A percentile compares a stretch with the other conserved stretches of the same genome.
These are phyloP conservation scores for Platysteira castanea DNA, from an alignment of 2,113 vertebrate species.

Conservation along the genomic window DNA sequence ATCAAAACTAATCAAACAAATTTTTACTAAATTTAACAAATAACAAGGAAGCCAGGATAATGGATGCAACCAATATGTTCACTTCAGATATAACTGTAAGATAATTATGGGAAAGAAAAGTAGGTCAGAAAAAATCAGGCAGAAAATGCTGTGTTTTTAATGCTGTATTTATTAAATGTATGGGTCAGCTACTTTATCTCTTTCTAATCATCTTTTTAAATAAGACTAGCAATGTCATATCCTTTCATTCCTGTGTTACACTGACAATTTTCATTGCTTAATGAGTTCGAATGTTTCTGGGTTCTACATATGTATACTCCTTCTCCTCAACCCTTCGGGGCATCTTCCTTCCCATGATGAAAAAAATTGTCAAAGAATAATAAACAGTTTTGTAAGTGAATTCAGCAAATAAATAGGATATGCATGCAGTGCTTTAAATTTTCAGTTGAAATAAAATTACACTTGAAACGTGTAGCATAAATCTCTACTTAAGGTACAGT, in stretches of 20 bases:
- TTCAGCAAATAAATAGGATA: slow-evolving; percentile 7
- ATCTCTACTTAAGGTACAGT: not conserved
- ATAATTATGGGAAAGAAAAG: slow-evolving; percentile 42
- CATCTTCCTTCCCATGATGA: slow-evolving; percentile 15
- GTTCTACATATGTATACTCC: slow-evolving; percentile 6
- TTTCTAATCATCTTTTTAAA: slow-evolving; percentile 50
- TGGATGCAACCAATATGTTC: not conserved
- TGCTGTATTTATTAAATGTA: slow-evolving; percentile 43
- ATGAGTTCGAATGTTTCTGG: slow-evolving; percentile 41
- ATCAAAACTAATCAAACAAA: slow-evolving; percentile 56
- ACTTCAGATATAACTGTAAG: not conserved
- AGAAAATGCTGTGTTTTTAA: not conserved
- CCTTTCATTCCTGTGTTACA: slow-evolving; percentile 28
- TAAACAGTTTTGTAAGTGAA: slow-evolving; percentile 33
- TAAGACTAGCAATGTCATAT: slow-evolving; percentile 42
- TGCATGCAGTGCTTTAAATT: not conserved
- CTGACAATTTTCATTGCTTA: slow-evolving; percentile 48
- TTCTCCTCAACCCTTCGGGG: slow-evolving; percentile 19
- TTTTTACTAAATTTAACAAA: slow-evolving; percentile 60
- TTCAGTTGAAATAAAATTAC: not conserved
- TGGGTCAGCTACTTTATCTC: slow-evolving; percentile 56
- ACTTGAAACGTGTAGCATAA: not conserved
- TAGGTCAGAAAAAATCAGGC: slow-evolving; percentile 39
- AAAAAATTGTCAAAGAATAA: slow-evolving; percentile 1
- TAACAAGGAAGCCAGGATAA: slow-evolving; percentile 22